Conservation (phyloP, 2,113 vertebrate genomes). For the Paramisgurnus dabryanus region DNA sequence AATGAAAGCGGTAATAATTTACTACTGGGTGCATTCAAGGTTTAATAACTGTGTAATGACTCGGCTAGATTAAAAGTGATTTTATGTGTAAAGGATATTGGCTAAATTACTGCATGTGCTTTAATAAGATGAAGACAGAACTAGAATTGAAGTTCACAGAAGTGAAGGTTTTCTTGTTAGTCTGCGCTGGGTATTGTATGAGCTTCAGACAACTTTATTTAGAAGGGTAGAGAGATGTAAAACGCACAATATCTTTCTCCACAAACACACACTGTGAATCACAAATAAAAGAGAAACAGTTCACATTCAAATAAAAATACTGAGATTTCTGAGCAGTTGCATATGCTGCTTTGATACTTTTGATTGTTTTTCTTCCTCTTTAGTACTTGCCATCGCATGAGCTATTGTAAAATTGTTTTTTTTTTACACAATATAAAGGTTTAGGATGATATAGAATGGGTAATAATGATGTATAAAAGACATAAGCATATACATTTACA, state of each 20-base stretch:
- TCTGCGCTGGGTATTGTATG: background rate
- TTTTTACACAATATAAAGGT: too few species aligned
- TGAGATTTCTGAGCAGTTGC: too few species aligned
- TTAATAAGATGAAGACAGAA: slow-evolving; percentile 3
- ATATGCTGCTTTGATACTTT: too few species aligned
- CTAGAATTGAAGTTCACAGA: slow-evolving; percentile 38
- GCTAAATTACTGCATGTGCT: slow-evolving; percentile 38
- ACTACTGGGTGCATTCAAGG: slow-evolving; percentile 48
- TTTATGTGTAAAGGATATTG: slow-evolving; percentile 42
- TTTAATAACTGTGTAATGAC: slow-evolving; percentile 52
- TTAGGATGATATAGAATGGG: background rate
- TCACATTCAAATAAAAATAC: too few species aligned
- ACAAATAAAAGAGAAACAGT: too few species aligned
- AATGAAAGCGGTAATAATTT: slow-evolving; percentile 59
- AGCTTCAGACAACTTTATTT: background rate
- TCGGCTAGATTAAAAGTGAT: slow-evolving; percentile 51
- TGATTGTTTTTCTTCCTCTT: too few species aligned
- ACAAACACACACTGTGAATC: too few species aligned
- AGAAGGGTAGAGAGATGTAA: background rate
- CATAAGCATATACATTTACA: background rate
- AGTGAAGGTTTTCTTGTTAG: background rate
- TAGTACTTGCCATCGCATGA: too few species aligned
- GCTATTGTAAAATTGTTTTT: too few species aligned
- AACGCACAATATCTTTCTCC: too few species aligned
- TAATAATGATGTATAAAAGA: background rate